A percentile compares a stretch with the other conserved stretches of the same genome.
These are phyloP conservation scores for Vultur gryphus DNA, from an alignment of 2,797 vertebrate genomes.

Conservation along the genomic window DNA sequence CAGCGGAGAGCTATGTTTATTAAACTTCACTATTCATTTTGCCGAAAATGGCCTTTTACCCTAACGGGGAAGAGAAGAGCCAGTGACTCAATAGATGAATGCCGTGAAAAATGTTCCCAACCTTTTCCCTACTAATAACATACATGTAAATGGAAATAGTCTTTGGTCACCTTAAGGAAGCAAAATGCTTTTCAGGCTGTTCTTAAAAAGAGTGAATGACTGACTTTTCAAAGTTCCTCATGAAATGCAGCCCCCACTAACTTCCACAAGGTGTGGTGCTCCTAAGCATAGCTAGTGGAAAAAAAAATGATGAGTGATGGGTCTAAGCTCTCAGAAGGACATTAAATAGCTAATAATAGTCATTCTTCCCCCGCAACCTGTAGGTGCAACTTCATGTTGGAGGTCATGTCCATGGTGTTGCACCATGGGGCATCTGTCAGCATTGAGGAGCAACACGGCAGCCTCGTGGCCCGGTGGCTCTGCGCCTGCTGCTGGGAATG, in stretches of 20 bases:
- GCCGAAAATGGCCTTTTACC: background rate
- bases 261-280: background rate
- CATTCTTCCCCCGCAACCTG: background rate
- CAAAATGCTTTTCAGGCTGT: background rate
- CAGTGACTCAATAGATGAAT: background rate
- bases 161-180: background rate
- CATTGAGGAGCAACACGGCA: fast-evolving
- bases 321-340: background rate
- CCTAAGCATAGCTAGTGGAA: background rate
- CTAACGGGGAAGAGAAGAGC: background rate
- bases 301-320: background rate
- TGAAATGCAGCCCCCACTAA: background rate
- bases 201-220: background rate
- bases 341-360: background rate
- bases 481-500: background rate
- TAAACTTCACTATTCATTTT: background rate
- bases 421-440: background rate
- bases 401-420: background rate
- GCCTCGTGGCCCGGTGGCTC: background rate
- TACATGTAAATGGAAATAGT: background rate
- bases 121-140: background rate
- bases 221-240: background rate
- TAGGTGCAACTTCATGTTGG: background rate
- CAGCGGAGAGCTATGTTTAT: background rate
- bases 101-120: background rate